Evolutionary conservation across 2,888 invertebrate species (phyloP).

Genomic region (Apodemia zela): DNA sequence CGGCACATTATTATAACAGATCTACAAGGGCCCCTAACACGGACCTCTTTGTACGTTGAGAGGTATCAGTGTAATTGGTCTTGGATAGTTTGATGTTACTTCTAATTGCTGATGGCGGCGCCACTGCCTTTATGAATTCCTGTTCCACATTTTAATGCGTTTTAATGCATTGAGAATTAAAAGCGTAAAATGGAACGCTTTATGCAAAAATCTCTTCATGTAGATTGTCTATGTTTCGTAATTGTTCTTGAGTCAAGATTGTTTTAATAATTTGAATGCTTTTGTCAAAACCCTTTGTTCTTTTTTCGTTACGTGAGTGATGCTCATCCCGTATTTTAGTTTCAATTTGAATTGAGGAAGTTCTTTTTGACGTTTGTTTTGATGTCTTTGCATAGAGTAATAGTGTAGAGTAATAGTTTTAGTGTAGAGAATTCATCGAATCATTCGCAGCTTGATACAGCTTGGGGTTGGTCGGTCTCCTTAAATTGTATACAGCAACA

Average conservation of each 20-base stretch:
- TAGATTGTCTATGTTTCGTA: conserved; percentile 33
- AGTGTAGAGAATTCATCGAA: neutral
- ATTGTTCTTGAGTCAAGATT: conserved; percentile 32
- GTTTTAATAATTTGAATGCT: conserved; percentile 34
- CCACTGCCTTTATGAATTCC: conserved; percentile 39
- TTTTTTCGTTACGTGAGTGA: conserved; percentile 23
- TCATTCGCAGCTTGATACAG: neutral
- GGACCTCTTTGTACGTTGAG: conserved; percentile 34
- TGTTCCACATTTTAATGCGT: conserved; percentile 44
- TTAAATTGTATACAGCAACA: too few species aligned
- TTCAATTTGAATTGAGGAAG: conserved; percentile 12
- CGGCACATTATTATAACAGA: conserved; percentile 38
- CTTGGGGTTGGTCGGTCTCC: neutral
- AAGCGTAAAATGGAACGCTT: conserved; percentile 33
- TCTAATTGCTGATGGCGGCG: conserved; percentile 39
- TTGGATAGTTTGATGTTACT: conserved; percentile 39
- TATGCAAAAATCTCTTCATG: conserved; percentile 32
- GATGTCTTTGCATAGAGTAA: conserved; percentile 2
- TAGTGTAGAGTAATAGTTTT: too few species aligned
- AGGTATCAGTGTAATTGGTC: conserved; percentile 35
- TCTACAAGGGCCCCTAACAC: conserved; percentile 32
- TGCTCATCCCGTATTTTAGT: conserved; percentile 8
- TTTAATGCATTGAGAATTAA: conserved; percentile 38
- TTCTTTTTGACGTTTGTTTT: conserved; percentile 11
- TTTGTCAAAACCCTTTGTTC: conserved; percentile 29